Evolutionary conservation across 2,888 invertebrate genomes (phyloP), one percentile per base, ranked within the genome.

Genomic region (Luffia ferchaultella): DNA sequence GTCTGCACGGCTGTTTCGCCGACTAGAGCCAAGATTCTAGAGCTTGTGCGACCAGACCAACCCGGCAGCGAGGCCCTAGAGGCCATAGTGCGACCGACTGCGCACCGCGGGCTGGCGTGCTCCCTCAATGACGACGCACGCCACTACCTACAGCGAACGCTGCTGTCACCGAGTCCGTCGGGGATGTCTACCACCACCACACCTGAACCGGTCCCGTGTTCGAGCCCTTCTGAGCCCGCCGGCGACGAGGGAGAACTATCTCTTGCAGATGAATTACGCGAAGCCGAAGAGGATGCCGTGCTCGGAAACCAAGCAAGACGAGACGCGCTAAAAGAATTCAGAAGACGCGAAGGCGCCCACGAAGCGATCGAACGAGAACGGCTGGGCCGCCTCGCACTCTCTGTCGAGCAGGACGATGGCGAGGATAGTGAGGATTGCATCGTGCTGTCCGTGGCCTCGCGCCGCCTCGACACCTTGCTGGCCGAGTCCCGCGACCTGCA

Each of bases 401-500:
- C 83, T 0, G 79, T 82, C 57, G 84, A 83, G 56, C 76, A 77
- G 15, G 83, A 82, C 57, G 79, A 75, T 54, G 65, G 62, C 46
- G 59, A 60, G 40, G 50, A 50, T 44, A 30, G 12, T 12, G 30
- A 30, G 30, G 5, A 69, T 3, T 59, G 58, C 2, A 52, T 52
- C 42, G 72, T 73, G 52, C 64, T 79, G 60, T 58, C 69, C 1
- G 68, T 72, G 47, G 80, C 82, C 17, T 3, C 30, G 30, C 30
- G 30, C 30, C 30, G 69, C 44, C 63, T 83, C 60, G 80, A 77
- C 64, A 73, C 70, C 54, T 65, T 85, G 67, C 69, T 83, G 60
- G 76, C 70, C 45, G 83, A 83, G 67, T 79, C 82, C 9, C 67
- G 79, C 18, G 69, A 67, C 51, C 70, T 85, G 58, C 82, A 80